Conservation (phyloP, 1,140 invertebrate genomes). For the Cherax destructor region DNA sequence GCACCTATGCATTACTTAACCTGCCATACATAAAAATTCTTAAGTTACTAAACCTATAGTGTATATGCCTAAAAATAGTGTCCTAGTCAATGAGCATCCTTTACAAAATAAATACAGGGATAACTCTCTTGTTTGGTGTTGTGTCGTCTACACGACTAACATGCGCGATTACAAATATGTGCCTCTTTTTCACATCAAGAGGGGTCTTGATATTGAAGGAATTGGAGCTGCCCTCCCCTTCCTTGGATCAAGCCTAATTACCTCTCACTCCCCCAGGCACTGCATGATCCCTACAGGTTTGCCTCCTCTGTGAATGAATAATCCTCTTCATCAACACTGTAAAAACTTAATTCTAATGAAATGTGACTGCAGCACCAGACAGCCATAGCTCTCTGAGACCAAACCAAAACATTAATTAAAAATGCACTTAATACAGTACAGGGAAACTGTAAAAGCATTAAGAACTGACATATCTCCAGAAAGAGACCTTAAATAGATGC, state of each 20-base stretch:
- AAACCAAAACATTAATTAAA: background rate
- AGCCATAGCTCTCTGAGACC: slow-evolving; percentile 19
- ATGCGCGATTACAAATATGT: background rate
- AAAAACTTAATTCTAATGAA: background rate
- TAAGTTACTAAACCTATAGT: background rate
- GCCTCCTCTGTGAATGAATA: background rate
- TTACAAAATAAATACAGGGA: background rate
- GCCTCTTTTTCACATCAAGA: too few relatives aligned
- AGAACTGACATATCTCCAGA: too few relatives aligned
- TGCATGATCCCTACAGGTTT: too few relatives aligned
- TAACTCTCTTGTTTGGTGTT: background rate
- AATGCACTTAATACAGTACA: background rate
- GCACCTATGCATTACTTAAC: slow-evolving; percentile 1
- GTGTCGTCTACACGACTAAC: background rate
- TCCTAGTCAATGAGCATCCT: background rate
- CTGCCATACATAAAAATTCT: slow-evolving; percentile 3
- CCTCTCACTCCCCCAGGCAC: too few relatives aligned
- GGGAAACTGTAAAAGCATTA: background rate
- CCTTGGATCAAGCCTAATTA: too few relatives aligned
- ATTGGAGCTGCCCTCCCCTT: too few relatives aligned
- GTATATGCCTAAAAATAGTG: slow-evolving; percentile 15
- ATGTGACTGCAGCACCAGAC: slow-evolving; percentile 34
- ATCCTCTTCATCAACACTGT: background rate
- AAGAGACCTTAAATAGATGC: too few relatives aligned
- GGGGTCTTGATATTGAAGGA: too few relatives aligned